These are phyloP conservation scores for Sebastes itinus DNA, from an alignment of 2,797 vertebrate species.

Conservation along the genomic window DNA sequence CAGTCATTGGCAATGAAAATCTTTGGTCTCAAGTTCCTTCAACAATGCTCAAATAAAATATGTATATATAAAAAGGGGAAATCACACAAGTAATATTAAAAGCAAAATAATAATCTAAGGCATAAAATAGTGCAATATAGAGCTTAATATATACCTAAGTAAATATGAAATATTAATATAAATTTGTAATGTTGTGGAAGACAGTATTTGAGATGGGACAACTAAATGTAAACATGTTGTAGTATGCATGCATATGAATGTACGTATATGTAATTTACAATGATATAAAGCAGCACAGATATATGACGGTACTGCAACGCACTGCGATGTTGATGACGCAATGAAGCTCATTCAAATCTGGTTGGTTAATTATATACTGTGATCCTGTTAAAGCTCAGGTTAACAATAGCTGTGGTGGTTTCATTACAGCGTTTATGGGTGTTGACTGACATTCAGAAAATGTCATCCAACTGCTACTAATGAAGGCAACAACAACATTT, in stretches of 20 bases:
- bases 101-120: too few species aligned
- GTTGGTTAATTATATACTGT: not conserved
- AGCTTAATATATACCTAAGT: too few species aligned
- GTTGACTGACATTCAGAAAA: not conserved
- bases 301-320: not conserved
- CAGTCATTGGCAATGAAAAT: too few species aligned
- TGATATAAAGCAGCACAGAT: not conserved
- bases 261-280: not conserved
- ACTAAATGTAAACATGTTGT: too few species aligned
- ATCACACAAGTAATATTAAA: too few species aligned
- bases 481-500: not conserved
- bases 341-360: not conserved
- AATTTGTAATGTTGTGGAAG: too few species aligned
- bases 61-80: too few species aligned
- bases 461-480: not conserved
- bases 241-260: too few species aligned
- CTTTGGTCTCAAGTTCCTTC: too few species aligned
- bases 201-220: too few species aligned
- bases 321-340: not conserved
- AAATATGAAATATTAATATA: rapidly evolving
- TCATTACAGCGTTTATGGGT: not conserved
- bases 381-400: not conserved
- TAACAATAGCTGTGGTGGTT: not conserved
- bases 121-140: too few species aligned
- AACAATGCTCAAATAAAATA: too few species aligned